phyloP scores from a whole-genome alignment of 2,113 vertebrate genomes.

The Pedetes capensis region DNA sequence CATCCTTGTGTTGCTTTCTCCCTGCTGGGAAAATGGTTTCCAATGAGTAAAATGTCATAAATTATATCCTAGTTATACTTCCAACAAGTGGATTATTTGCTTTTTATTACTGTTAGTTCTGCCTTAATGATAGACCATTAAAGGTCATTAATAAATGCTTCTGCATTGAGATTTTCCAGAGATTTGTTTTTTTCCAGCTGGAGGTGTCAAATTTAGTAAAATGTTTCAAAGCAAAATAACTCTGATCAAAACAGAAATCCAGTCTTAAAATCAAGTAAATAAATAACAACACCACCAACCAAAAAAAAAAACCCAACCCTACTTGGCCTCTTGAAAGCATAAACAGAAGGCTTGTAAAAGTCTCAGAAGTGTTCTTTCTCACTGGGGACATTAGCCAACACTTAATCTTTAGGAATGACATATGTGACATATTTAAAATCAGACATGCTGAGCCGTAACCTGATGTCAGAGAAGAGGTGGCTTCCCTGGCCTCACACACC shows the following conservation, averaged over 20 bases:
- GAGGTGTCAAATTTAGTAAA: background rate
- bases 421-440: background rate
- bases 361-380: constrained; percentile 14
- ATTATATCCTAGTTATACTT: constrained; percentile 28
- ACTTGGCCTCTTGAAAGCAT: background rate
- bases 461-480: background rate
- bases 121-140: constrained; percentile 25
- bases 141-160: constrained; percentile 25
- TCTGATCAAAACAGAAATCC: background rate
- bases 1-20: background rate
- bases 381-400: background rate
- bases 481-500: background rate
- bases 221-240: background rate
- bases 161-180: background rate
- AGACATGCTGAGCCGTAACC: background rate
- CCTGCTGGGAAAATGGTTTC: constrained; percentile 20
- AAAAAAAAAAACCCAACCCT: background rate
- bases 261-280: background rate
- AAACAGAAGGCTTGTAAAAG: background rate
- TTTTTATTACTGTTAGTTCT: constrained; percentile 45
- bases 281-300: no score
- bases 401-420: constrained; percentile 52
- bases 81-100: constrained; percentile 37
- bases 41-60: constrained; percentile 26
- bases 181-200: background rate